A percentile compares a stretch with the other conserved stretches of the same genome.
Evolutionary conservation across 1,140 invertebrate species (phyloP).

Genomic region (Coenobita brevimanus): DNA sequence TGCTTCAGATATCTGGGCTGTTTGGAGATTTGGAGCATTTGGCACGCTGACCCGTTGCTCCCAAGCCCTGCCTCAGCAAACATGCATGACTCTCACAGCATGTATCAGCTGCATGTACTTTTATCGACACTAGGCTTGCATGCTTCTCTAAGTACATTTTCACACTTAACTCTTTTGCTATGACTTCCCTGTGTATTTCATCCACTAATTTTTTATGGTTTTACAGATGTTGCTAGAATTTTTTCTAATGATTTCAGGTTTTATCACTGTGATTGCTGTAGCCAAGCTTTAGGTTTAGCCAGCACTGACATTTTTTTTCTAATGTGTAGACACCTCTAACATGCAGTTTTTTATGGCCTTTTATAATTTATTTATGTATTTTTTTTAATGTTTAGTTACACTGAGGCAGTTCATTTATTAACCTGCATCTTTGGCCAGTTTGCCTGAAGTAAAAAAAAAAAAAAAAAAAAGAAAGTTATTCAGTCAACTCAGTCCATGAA

Average conservation of each 20-base stretch:
- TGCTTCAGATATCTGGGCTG: constrained; percentile 63
- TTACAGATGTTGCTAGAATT: neutral
- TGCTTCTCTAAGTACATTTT: constrained; percentile 19
- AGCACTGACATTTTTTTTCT: constrained; percentile 2
- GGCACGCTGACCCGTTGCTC: constrained; percentile 67
- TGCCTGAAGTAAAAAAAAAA: constrained; percentile 17
- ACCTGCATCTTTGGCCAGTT: neutral
- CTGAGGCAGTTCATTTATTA: neutral
- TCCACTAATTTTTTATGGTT: constrained; percentile 3
- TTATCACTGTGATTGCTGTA: neutral
- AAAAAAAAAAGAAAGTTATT: no score
- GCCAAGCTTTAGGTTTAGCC: constrained; percentile 28
- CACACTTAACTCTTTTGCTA: constrained; percentile 23
- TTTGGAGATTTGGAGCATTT: constrained; percentile 68
- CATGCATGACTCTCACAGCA: constrained; percentile 55
- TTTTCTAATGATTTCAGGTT: neutral
- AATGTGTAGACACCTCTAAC: constrained; percentile 9
- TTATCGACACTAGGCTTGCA: constrained; percentile 29
- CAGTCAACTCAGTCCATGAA: constrained; percentile 25
- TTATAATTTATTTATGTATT: neutral
- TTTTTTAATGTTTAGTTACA: no score
- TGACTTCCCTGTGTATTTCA: constrained; percentile 20
- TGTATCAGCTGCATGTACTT: constrained; percentile 36
- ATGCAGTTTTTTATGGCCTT: neutral
- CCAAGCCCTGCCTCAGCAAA: constrained; percentile 64